A percentile compares a stretch with the other conserved stretches of the same genome.
Conservation (phyloP, 2,113 vertebrate genomes). For the Sterrhoptilus dennistouni region DNA sequence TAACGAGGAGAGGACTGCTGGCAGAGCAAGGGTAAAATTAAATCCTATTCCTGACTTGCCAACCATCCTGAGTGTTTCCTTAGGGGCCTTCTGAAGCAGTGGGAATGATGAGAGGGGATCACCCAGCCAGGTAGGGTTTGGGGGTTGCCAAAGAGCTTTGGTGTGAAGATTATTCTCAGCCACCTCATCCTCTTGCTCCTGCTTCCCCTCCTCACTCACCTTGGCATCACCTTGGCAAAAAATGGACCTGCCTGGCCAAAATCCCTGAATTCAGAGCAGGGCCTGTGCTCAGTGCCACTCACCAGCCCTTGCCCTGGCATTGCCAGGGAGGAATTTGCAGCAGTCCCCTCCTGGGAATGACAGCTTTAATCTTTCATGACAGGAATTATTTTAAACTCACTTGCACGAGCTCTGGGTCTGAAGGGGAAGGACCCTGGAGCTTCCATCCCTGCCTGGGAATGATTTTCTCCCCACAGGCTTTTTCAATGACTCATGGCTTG, state of each 20-base stretch:
- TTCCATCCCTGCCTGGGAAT: not conserved
- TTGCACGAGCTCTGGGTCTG: not conserved
- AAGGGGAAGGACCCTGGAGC: fast-evolving
- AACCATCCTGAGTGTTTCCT: not conserved
- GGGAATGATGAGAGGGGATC: not conserved
- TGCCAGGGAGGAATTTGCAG: too few species aligned
- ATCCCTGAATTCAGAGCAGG: not conserved
- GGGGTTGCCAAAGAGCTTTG: fast-evolving
- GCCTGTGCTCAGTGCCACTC: not conserved
- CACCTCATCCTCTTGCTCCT: not conserved
- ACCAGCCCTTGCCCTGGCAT: not conserved
- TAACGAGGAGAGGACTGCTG: not conserved
- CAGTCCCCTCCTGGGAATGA: fast-evolving
- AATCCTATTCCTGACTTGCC: not conserved
- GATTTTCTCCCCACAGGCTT: not conserved
- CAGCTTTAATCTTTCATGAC: not conserved
- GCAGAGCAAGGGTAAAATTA: not conserved
- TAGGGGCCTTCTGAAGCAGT: not conserved
- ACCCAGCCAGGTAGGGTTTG: not conserved
- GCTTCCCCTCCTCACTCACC: not conserved
- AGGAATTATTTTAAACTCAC: not conserved
- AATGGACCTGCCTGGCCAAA: not conserved
- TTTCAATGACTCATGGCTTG: not conserved
- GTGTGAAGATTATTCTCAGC: not conserved
- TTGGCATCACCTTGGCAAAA: not conserved